Percentiles rank a stretch among this genome's conserved stretches.
These are phyloP conservation scores for Cichladusa arquata DNA, from an alignment of 2,113 vertebrate genomes.

Conservation along the genomic window DNA sequence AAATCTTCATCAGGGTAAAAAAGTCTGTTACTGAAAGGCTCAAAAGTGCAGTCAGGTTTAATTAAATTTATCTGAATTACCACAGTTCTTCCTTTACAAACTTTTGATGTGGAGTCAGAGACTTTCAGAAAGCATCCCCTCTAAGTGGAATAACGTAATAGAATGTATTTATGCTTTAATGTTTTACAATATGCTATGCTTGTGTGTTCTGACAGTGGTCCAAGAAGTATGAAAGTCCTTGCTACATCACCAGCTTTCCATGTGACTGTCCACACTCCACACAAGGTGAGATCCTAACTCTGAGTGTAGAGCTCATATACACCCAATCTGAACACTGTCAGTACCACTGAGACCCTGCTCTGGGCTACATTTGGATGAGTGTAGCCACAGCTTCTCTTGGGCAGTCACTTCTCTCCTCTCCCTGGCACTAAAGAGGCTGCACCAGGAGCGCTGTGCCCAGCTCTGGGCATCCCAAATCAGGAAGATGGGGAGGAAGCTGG, in stretches of 20 bases:
- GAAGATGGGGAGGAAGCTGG: not conserved
- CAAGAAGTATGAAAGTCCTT: not conserved
- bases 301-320: not conserved
- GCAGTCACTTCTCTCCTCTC: not conserved
- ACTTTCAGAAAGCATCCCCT: not conserved
- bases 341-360: not conserved
- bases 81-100: not conserved
- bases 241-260: not conserved
- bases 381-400: not conserved
- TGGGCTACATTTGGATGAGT: not conserved
- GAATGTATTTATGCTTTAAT: not conserved
- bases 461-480: not conserved
- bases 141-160: not conserved
- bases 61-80: not conserved
- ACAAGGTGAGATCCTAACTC: fast-evolving
- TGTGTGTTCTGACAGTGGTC: not conserved
- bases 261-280: not conserved
- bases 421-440: not conserved
- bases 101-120: not conserved
- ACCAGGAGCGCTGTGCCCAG: not conserved
- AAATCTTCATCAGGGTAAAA: not conserved
- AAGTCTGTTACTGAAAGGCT: not conserved
- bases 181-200: not conserved
- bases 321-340: not conserved
- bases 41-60: not conserved